A percentile compares a stretch with the other conserved stretches of the same genome.
These are phyloP conservation scores for Himalopsyche kuldschensis DNA, from an alignment of 2,888 invertebrate species.

Conservation along the genomic window DNA sequence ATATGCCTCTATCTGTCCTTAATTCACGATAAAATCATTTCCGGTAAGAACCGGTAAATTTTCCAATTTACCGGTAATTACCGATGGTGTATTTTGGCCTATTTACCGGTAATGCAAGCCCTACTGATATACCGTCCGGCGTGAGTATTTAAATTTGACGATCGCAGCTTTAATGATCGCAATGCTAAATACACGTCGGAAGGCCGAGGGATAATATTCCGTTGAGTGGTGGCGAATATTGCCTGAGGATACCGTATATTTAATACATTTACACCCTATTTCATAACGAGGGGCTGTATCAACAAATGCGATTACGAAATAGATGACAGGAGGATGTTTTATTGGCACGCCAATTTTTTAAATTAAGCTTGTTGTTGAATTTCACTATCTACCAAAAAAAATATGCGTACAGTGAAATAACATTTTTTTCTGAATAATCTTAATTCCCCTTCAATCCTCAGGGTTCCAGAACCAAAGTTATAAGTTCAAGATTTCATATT, in stretches of 20 bases:
- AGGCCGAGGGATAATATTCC: background rate
- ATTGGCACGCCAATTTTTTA: background rate
- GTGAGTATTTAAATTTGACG: background rate
- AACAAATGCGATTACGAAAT: background rate
- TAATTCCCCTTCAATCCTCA: too few relatives aligned
- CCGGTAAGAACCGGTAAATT: too few relatives aligned
- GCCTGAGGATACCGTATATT: background rate
- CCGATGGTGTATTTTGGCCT: too few relatives aligned
- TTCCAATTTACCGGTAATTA: too few relatives aligned
- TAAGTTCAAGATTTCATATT: background rate
- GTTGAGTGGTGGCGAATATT: background rate
- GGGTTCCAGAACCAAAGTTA: background rate
- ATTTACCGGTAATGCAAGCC: too few relatives aligned
- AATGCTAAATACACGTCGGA: background rate
- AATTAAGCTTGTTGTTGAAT: background rate
- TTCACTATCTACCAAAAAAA: too few relatives aligned
- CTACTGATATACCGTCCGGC: too few relatives aligned
- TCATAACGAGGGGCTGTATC: background rate
- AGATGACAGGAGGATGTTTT: background rate
- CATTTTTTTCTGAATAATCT: too few relatives aligned
- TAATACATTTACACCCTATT: background rate
- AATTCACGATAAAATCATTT: too few relatives aligned
- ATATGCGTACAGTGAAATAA: too few relatives aligned
- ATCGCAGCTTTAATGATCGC: background rate
- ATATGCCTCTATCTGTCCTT: too few relatives aligned